These are phyloP conservation scores for Allacma fusca DNA, from an alignment of 2,888 invertebrate species.

Conservation along the genomic window DNA sequence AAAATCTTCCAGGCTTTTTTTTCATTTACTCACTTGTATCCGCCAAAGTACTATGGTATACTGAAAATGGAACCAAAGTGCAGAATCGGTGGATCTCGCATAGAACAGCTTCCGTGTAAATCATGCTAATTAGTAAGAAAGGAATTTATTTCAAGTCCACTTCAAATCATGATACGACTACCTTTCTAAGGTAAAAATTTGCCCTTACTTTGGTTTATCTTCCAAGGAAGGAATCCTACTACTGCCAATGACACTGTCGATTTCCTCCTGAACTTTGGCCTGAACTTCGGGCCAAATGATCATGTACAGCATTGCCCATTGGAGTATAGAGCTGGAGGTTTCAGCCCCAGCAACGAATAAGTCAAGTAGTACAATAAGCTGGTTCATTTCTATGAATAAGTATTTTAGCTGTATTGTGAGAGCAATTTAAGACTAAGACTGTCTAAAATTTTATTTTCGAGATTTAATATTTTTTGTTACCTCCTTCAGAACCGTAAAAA, in stretches of 20 bases:
- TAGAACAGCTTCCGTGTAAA: conserved; percentile 62
- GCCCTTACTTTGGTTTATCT: conserved; percentile 57
- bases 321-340: conserved; percentile 55
- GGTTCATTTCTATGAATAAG: conserved; percentile 61
- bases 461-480: conserved; percentile 25
- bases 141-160: background rate
- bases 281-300: conserved; percentile 61
- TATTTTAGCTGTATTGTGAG: too few relatives aligned
- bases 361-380: conserved; percentile 57
- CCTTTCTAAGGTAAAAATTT: background rate
- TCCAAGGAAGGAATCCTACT: conserved; percentile 61
- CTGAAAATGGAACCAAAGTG: conserved; percentile 58
- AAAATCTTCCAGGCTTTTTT: background rate
- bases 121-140: conserved; percentile 50
- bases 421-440: too few relatives aligned
- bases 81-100: conserved; percentile 62
- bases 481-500: conserved; percentile 60
- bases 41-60: conserved; percentile 58
- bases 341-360: conserved; percentile 61
- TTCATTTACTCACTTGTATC: conserved; percentile 52
- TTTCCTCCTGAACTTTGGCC: conserved; percentile 58
- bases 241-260: conserved; percentile 54
- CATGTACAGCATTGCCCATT: conserved; percentile 61
- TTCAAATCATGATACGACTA: too few relatives aligned
- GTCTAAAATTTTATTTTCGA: too few relatives aligned